phyloP scores from a whole-genome alignment of 2,113 vertebrate genomes.

The Dipodomys ordii region DNA sequence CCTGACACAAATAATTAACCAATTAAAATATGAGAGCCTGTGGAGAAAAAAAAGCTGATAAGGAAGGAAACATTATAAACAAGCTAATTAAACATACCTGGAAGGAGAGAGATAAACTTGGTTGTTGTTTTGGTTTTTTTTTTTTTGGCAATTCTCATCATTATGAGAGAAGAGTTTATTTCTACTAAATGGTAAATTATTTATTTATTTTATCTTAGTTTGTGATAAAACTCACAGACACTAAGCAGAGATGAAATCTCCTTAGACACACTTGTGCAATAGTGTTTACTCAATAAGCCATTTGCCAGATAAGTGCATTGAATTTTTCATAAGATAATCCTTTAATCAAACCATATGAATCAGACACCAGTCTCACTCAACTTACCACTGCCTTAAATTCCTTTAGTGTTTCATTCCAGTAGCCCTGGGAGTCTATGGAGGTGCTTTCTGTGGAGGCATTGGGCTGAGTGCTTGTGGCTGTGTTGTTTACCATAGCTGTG shows the following conservation, averaged over 20 bases:
- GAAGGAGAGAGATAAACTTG: neutral
- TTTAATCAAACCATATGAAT: neutral
- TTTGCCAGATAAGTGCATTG: neutral
- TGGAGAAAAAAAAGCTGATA: neutral
- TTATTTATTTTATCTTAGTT: neutral
- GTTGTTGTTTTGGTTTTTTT: no score
- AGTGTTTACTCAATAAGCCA: neutral
- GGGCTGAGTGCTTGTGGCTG: neutral
- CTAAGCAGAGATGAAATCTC: neutral
- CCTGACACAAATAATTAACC: neutral
- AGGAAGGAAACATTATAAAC: neutral
- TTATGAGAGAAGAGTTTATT: neutral
- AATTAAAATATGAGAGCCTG: neutral
- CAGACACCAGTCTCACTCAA: neutral
- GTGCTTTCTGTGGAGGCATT: slow-evolving; percentile 72
- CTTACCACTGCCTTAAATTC: neutral
- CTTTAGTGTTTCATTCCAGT: slow-evolving; percentile 7
- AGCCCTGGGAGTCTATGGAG: neutral
- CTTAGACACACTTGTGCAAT: neutral
- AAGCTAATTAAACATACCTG: neutral
- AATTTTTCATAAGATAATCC: neutral
- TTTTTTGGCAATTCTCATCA: neutral
- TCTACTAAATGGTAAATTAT: neutral
- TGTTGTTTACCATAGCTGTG: slow-evolving; percentile 90
- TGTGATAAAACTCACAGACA: neutral